A percentile compares a stretch with the other conserved stretches of the same genome.
Conservation (phyloP, 2,888 invertebrate genomes). For the Lottia scabra region DNA sequence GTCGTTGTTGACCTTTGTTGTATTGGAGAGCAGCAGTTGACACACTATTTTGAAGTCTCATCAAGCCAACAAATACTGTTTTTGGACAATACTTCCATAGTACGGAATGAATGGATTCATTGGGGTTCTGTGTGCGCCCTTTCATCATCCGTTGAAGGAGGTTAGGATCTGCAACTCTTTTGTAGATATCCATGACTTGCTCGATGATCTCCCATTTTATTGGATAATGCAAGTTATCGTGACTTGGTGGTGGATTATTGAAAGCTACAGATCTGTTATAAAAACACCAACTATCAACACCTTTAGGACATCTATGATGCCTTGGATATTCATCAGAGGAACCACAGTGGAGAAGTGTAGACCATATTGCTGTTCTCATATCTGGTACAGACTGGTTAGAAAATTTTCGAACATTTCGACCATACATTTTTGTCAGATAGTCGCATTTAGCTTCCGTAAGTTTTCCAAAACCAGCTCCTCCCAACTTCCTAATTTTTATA, state of each 20-base stretch:
- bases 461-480: slow-evolving; percentile 8
- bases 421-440: slow-evolving; percentile 14
- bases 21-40: too few relatives aligned
- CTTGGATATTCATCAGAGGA: slow-evolving; percentile 7
- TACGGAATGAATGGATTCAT: slow-evolving; percentile 16
- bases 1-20: too few relatives aligned
- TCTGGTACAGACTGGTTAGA: not conserved
- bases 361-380: slow-evolving; percentile 18
- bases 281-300: slow-evolving; percentile 25
- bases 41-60: not conserved
- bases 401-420: slow-evolving; percentile 8
- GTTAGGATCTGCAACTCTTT: slow-evolving; percentile 7
- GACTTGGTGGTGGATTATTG: not conserved
- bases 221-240: not conserved
- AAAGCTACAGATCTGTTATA: slow-evolving; percentile 1
- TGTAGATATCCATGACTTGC: slow-evolving; percentile 1
- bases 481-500: slow-evolving; percentile 10
- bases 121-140: slow-evolving; percentile 16
- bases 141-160: slow-evolving; percentile 10
- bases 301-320: slow-evolving; percentile 13
- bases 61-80: slow-evolving; percentile 15
- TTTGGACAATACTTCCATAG: slow-evolving; percentile 18
- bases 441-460: slow-evolving; percentile 16
- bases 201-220: not conserved
- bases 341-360: slow-evolving; percentile 18